Evolutionary conservation across 2,888 invertebrate genomes (phyloP).

Genomic region (Limnephilus lunatus): DNA sequence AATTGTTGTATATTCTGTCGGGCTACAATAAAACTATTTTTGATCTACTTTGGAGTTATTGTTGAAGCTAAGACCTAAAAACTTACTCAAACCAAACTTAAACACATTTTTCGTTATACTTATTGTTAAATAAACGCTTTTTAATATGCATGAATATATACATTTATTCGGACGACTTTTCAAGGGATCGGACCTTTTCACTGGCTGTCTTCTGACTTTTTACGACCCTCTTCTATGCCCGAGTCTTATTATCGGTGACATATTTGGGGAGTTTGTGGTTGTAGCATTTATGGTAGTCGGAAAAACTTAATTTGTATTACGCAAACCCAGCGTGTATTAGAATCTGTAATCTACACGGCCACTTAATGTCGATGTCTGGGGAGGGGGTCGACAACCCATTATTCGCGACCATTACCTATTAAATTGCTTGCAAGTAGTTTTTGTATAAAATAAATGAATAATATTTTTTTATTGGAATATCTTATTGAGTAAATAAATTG

Average conservation of each 20-base stretch:
- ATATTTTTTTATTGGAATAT: too few species aligned
- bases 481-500: too few species aligned
- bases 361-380: not conserved
- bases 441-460: too few species aligned
- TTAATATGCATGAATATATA: not conserved
- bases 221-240: not conserved
- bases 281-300: slow-evolving; percentile 7
- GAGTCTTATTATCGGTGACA: not conserved
- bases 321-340: not conserved
- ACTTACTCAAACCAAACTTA: too few species aligned
- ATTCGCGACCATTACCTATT: not conserved
- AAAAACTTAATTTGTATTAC: slow-evolving; percentile 1
- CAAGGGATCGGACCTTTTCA: not conserved
- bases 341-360: slow-evolving; percentile 2
- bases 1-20: too few species aligned
- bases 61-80: too few species aligned
- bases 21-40: too few species aligned
- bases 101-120: not conserved
- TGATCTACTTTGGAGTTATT: too few species aligned
- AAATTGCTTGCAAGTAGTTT: not conserved
- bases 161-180: not conserved
- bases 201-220: not conserved
- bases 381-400: not conserved
- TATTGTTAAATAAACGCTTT: not conserved
- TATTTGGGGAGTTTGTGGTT: not conserved